Base-by-base conservation (phyloP, 2,888 invertebrate genomes). In the Acleris holmiana region DNA sequence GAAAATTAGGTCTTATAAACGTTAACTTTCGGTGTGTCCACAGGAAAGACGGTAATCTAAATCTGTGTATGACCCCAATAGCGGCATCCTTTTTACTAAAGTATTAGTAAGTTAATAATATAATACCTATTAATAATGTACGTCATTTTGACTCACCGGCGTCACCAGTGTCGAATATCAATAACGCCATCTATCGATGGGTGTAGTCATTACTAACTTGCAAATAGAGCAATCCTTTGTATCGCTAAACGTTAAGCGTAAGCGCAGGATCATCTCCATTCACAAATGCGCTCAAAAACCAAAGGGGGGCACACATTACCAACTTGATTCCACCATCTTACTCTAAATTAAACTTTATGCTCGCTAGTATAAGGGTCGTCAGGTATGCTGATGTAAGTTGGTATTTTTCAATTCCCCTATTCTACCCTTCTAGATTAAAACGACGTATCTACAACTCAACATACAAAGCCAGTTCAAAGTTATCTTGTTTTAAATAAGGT, bases 231-330 rank as follows among this genome's bases (percentile, higher is more conserved):
- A 81, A 82, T 79, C 81, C 78, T 78, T 78, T 76, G 73, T 74
- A 76, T 71, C 78, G 77, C 81, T 85, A 85, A 89, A 87, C 83
- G 82, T 84, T 79, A 77, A 79, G 80, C 82, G 82, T 76, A 64
- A 77, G 44, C 78, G 80, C 8, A 83, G 80, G 79, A 79, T 75
- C 78, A 81, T 85, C 84, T 84, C 83, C 85, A 86, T 84, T 89
- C 86, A 86, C 89, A 88, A 91, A 91, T 89, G 90, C 80, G 84
- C 89, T 91, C 89, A 90, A 89, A 90, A 85, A 85, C 61, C 68
- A 67, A 57, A 23, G 61, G 50, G 66, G 10, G 63, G 47, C 35
- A 44, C 47, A 19, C 25, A 21, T 54, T 54, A 60, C 55, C 29
- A 46, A 15, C 2, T 6, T 46, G 4, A 60, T 10, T 41, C 19